Evolutionary conservation across 1,140 invertebrate species (phyloP).

Genomic region (Vanessa tameamea): DNA sequence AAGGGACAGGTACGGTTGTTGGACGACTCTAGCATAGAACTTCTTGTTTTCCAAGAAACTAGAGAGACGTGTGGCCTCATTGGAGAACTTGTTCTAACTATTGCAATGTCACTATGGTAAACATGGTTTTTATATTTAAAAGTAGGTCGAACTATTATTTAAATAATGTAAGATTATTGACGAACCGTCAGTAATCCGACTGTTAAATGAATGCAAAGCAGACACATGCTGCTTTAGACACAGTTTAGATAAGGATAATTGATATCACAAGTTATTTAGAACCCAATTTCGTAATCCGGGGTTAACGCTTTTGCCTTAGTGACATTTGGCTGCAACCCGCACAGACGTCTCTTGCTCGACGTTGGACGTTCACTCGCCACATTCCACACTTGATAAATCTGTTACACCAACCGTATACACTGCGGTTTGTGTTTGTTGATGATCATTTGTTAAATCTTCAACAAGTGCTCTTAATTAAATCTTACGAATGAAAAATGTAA

Average conservation of each 20-base stretch:
- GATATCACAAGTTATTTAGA: conserved; percentile 1
- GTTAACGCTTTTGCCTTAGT: conserved; percentile 59
- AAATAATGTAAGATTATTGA: background rate
- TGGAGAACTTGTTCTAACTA: conserved; percentile 47
- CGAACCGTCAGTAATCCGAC: too few species aligned
- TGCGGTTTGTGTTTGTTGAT: conserved; percentile 10
- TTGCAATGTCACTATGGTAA: conserved; percentile 27
- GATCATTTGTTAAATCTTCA: background rate
- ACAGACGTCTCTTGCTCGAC: conserved; percentile 45
- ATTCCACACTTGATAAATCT: conserved; percentile 52
- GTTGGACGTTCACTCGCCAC: conserved; percentile 65
- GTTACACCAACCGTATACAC: conserved; percentile 41
- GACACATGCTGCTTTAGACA: too few species aligned
- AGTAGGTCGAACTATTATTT: conserved; percentile 19
- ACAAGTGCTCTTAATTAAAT: background rate
- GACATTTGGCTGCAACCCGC: conserved; percentile 54
- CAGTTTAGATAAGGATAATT: background rate
- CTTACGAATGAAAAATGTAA: background rate
- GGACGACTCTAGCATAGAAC: conserved; percentile 43
- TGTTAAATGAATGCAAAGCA: too few species aligned
- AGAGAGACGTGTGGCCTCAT: conserved; percentile 57
- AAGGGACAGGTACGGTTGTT: conserved; percentile 55
- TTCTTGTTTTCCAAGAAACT: conserved; percentile 62
- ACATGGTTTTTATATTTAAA: conserved; percentile 25
- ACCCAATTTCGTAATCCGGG: conserved; percentile 51